Base-by-base conservation (phyloP, 2,888 invertebrate genomes). In the Drosophila trichaetosa region DNA sequence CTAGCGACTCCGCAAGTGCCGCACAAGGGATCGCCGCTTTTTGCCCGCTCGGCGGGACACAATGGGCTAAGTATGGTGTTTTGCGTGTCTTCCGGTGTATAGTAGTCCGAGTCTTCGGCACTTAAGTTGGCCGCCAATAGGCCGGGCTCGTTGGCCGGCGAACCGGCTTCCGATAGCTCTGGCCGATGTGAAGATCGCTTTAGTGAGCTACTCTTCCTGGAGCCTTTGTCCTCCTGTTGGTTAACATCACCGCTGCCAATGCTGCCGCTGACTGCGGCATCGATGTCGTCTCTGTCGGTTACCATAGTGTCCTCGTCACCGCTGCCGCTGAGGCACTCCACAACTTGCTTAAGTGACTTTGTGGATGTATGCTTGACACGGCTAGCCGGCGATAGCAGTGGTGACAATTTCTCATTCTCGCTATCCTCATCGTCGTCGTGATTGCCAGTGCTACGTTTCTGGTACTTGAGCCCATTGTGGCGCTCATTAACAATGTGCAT, bases 321-420 rank as follows among this genome's bases (percentile, higher is more conserved):
- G 16, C 49, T 70, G 16, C 54, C 69, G 24, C 64, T 52, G 10
- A 87, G 61, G 13, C 58, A 72, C 38, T 77, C 76, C 13, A 80
- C 85, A 46, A 76, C 81, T 51, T 79, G 82, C 56, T 87, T 87
- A 18, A 90, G 63, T 8, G 90, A 70, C 62, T 91, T 89, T 53
- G 60, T 77, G 7, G 83, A 73, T 33, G 74, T 65, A 34, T 72
- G 80, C 53, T 91, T 89, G 57, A 77, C 79, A 52, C 86, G 87
- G 60, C 71, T 89, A 6, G 85, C 88, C 1, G 92, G 87, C 51
- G 91, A 91, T 0, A 97, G 94, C 38, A 97, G 93, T 24, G 97
- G 97, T 24, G 97, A 97, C 63, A 97, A 93, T 82, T 97, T 95
- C 93, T 97, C 97, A 57, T 96, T 96, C 92, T 97, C 97, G 91